These are phyloP conservation scores for Pandemis cinnamomeana DNA, from an alignment of 2,888 invertebrate species.

Conservation along the genomic window DNA sequence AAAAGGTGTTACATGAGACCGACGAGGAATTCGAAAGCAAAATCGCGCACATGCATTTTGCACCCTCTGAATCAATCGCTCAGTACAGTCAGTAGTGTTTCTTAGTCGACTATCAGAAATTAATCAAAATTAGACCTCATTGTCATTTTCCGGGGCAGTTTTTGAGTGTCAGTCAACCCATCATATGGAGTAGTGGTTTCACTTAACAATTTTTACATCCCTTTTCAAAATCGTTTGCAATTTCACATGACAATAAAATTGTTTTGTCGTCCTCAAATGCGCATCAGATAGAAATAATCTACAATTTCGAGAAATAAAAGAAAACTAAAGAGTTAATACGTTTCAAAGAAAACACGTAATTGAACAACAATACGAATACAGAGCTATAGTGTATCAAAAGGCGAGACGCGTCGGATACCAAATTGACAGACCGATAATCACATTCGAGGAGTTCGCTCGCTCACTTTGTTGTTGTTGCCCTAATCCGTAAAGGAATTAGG, in stretches of 20 bases:
- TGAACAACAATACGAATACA: conserved; percentile 5
- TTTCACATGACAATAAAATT: neutral
- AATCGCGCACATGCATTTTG: too few relatives aligned
- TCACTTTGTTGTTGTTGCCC: conserved; percentile 16
- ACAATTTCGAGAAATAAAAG: neutral
- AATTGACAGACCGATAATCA: conserved; percentile 28
- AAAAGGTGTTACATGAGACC: too few relatives aligned
- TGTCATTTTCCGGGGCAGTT: too few relatives aligned
- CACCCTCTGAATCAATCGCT: too few relatives aligned
- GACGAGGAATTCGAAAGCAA: too few relatives aligned
- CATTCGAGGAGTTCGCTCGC: conserved; percentile 15
- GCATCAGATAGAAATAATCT: neutral
- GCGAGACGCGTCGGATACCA: conserved; percentile 21
- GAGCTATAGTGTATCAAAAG: conserved; percentile 8
- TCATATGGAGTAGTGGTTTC: too few relatives aligned
- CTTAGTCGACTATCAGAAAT: too few relatives aligned
- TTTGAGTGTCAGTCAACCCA: too few relatives aligned
- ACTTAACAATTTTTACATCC: too few relatives aligned
- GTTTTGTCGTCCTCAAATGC: neutral
- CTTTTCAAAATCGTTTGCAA: too few relatives aligned
- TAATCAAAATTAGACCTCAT: too few relatives aligned
- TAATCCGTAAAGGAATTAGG: conserved; percentile 15
- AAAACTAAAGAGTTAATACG: neutral
- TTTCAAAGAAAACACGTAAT: neutral
- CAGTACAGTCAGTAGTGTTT: too few relatives aligned